Evolutionary conservation across 2,888 invertebrate species (phyloP).

Genomic region (Zelleria hepariella): DNA sequence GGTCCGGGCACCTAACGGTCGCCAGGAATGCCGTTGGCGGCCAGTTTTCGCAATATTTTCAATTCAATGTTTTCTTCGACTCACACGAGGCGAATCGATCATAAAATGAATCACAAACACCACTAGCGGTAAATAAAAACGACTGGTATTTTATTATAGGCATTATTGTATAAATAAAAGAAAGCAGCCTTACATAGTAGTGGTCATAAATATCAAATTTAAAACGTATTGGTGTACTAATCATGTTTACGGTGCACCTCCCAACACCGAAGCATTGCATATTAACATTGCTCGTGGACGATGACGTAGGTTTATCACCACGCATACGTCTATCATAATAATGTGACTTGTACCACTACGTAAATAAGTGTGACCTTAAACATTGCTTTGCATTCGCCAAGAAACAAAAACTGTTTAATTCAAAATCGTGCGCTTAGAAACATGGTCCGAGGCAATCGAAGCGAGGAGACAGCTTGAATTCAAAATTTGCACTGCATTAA

Average conservation of each 20-base stretch:
- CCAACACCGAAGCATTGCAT: no score
- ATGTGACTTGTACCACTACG: no score
- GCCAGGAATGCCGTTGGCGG: conserved; percentile 55
- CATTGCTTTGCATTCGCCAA: conserved; percentile 54
- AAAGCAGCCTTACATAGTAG: no score
- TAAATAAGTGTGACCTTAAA: conserved; percentile 57
- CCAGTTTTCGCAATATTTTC: conserved; percentile 51
- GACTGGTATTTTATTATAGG: no score
- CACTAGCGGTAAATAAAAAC: no score
- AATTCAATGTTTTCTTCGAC: conserved; percentile 33
- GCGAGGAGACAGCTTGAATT: conserved; percentile 64
- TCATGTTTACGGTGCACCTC: no score
- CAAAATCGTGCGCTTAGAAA: conserved; percentile 66
- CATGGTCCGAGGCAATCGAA: conserved; percentile 57
- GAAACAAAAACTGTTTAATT: conserved; percentile 62
- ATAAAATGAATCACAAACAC: neutral
- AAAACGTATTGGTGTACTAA: no score
- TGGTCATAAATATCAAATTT: no score
- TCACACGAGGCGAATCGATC: conserved; percentile 8
- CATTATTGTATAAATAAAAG: no score
- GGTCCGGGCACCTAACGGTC: conserved; percentile 42
- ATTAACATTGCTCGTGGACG: neutral
- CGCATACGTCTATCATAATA: conserved; percentile 4
- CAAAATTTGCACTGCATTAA: conserved; percentile 71
- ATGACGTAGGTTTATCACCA: neutral